phyloP scores from a whole-genome alignment of 2,797 vertebrate genomes.

The Sphenopsis melanotis region DNA sequence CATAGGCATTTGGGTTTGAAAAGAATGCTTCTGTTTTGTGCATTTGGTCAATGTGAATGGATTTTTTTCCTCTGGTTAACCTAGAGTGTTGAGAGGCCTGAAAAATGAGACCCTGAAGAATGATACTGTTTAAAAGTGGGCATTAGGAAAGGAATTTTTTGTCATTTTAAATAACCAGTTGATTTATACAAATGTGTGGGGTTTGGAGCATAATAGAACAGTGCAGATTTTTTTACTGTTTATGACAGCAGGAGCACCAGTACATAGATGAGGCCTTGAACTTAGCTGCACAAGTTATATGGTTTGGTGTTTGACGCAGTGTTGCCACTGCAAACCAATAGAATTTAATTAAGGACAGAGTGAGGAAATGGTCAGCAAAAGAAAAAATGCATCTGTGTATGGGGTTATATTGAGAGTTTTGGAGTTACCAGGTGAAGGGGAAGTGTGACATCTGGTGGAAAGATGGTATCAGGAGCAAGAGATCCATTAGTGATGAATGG shows the following conservation, averaged over 20 bases:
- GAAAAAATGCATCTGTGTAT: background rate
- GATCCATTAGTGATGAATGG: background rate
- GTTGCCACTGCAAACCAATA: background rate
- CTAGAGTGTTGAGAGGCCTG: background rate
- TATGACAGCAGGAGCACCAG: background rate
- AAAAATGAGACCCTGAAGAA: background rate
- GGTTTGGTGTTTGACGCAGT: background rate
- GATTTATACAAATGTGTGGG: background rate
- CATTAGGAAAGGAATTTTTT: background rate
- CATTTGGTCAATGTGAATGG: background rate
- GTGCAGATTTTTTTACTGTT: background rate
- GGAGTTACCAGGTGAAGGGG: background rate
- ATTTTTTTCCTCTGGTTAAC: background rate
- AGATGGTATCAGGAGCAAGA: slow-evolving; percentile 17
- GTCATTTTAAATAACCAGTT: background rate
- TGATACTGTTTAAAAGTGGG: background rate
- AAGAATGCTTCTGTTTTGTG: background rate
- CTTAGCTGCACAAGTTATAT: background rate
- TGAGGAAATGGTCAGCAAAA: background rate
- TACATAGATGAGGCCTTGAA: background rate
- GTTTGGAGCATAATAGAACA: background rate
- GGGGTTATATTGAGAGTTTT: background rate
- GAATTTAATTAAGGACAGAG: background rate
- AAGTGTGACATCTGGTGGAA: slow-evolving; percentile 69
- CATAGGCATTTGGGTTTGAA: background rate